Evolutionary conservation across 2,797 vertebrate genomes (phyloP).

Genomic region (Podargus strigoides): DNA sequence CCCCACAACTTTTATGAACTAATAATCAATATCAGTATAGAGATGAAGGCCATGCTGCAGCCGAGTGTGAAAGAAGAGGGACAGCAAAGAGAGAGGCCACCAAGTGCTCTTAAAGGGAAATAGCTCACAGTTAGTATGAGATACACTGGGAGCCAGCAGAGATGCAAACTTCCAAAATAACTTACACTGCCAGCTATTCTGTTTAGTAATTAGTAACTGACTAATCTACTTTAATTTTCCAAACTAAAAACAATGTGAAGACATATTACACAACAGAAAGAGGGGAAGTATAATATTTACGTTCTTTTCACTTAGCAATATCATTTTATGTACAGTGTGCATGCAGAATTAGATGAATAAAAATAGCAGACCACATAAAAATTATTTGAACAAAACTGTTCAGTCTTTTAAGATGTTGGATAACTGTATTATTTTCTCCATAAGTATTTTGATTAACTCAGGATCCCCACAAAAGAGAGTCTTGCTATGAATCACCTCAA

Average conservation of each 20-base stretch:
- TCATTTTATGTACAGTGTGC: not conserved
- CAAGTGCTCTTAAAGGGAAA: not conserved
- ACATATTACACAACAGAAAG: not conserved
- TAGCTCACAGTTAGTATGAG: not conserved
- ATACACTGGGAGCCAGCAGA: not conserved
- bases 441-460: not conserved
- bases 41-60: not conserved
- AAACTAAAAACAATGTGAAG: not conserved
- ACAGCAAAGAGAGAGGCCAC: not conserved
- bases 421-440: not conserved
- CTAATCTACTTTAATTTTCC: not conserved
- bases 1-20: not conserved
- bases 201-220: slow-evolving; percentile 15
- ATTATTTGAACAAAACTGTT: not conserved
- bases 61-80: not conserved
- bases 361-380: not conserved
- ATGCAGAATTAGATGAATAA: not conserved
- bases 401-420: not conserved
- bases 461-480: not conserved
- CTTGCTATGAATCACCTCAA: not conserved
- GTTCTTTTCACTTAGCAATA: not conserved
- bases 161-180: not conserved
- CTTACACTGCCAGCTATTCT: not conserved
- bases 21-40: not conserved
- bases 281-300: not conserved